Base-by-base conservation (phyloP, 2,797 vertebrate genomes). In the Sebastiscus tertius region DNA sequence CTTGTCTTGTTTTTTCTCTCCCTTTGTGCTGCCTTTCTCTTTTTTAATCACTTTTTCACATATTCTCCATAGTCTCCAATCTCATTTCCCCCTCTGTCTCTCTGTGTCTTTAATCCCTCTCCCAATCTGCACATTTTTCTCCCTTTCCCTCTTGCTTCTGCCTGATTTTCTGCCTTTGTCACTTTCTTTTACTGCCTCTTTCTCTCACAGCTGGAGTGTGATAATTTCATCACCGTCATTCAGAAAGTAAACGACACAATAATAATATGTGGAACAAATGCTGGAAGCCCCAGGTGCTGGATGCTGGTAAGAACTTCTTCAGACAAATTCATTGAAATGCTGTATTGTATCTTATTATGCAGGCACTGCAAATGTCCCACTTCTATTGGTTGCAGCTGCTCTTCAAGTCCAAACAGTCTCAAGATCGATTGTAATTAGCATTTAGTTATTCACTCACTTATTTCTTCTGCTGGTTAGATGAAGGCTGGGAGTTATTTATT, bases 201-300 rank as follows among this genome's bases (percentile, higher is more conserved):
- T 83, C 64, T 87, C 71, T 26, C 56, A 26, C 88, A 96, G 96
- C 80, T 94, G 66, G 93, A 96, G 87, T 97, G 96, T 70, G 94
- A 96, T 84, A 97, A 97, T 77, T 96, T 96, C 90, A 96, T 97
- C 92, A 96, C 95, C 6, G 94, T 97, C 83, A 95, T 97, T 78
- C 93, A 97, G 90, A 96, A 95, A 90, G 90, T 97, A n/a, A 96
- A 95, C 8, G 90, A 95, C 85, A 95, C 93, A 11, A 92, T 96
- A 69, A 85, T 97, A 24, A 92, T 94, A 8, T 97, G 96, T 73
- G 96, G 96, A 42, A 96, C 96, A 18, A 96, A 96, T 5, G 96
- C 96, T 1, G 96, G 95, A 1, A 93, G 92, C 79, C 96, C 96
- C 56, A 95, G 96, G 83, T 97, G 96, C 88, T 97, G 96, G 96